Conservation (phyloP, 2,113 vertebrate genomes). For the Columba livia region DNA sequence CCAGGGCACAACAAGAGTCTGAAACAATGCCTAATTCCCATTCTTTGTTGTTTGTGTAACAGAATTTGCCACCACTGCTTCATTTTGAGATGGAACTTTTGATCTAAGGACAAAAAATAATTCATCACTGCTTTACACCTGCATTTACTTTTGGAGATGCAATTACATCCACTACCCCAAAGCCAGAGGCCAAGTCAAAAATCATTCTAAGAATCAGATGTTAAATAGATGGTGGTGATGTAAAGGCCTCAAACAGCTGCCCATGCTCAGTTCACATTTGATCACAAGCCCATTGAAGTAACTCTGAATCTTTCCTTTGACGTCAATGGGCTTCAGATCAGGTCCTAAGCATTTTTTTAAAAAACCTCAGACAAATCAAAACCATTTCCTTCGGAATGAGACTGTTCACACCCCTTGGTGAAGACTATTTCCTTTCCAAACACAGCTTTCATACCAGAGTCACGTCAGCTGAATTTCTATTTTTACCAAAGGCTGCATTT, state of each 20-base stretch:
- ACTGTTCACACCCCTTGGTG: slow-evolving; percentile 29
- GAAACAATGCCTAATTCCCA: not conserved
- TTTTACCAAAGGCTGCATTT: slow-evolving; percentile 32
- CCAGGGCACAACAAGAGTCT: not conserved
- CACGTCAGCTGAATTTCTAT: slow-evolving; percentile 13
- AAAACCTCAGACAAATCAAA: slow-evolving; percentile 70
- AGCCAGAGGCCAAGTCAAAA: not conserved
- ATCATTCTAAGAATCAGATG: not conserved
- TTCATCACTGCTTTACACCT: not conserved
- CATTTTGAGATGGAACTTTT: not conserved
- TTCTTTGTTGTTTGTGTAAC: not conserved
- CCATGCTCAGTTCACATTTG: slow-evolving; percentile 35
- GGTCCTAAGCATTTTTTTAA: slow-evolving; percentile 27
- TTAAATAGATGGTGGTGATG: not conserved
- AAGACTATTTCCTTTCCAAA: slow-evolving; percentile 63
- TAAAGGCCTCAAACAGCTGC: not conserved
- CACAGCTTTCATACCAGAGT: not conserved
- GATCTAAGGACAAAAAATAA: not conserved
- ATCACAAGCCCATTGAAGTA: slow-evolving; percentile 23
- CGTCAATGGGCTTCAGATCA: slow-evolving; percentile 62
- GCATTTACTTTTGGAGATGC: not conserved
- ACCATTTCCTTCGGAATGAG: slow-evolving; percentile 58
- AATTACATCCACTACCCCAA: not conserved
- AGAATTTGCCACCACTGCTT: not conserved
- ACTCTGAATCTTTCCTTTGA: slow-evolving; percentile 53